Percentiles rank a stretch among this genome's conserved stretches.
These are phyloP conservation scores for Lagorchestes hirsutus DNA, from an alignment of 2,797 vertebrate species.

Conservation along the genomic window DNA sequence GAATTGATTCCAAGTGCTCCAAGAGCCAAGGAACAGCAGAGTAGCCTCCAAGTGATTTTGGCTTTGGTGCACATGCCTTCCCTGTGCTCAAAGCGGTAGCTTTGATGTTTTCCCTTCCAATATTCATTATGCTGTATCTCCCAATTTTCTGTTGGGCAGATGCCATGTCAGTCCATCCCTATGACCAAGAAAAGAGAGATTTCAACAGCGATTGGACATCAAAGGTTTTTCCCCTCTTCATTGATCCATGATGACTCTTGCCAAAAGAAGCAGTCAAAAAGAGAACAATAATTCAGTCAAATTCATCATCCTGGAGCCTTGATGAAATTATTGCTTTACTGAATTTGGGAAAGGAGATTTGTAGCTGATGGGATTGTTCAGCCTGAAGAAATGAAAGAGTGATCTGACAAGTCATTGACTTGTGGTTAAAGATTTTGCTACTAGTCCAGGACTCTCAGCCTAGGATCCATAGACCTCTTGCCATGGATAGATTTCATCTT, in stretches of 20 bases:
- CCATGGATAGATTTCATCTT: not conserved
- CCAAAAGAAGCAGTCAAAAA: not conserved
- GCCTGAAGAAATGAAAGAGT: not conserved
- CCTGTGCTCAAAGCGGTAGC: constrained; percentile 46
- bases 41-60: constrained; percentile 83
- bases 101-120: constrained; percentile 66
- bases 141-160: constrained; percentile 2
- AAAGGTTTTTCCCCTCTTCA: not conserved
- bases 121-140: constrained; percentile 52
- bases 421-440: not conserved
- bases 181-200: not conserved
- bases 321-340: not conserved
- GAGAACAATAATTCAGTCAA: not conserved
- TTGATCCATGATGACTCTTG: not conserved
- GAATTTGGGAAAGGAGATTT: not conserved
- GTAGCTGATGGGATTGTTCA: not conserved
- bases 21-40: constrained; percentile 79
- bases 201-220: not conserved
- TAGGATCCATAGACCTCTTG: not conserved
- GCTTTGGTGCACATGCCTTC: constrained; percentile 71
- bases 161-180: not conserved
- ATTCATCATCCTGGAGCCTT: not conserved
- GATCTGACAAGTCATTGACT: not conserved
- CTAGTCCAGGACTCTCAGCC: not conserved
- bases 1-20: constrained; percentile 83